A percentile compares a stretch with the other conserved stretches of the same genome.
Evolutionary conservation across 2,113 vertebrate genomes (phyloP).

Genomic region (Numida meleagris): DNA sequence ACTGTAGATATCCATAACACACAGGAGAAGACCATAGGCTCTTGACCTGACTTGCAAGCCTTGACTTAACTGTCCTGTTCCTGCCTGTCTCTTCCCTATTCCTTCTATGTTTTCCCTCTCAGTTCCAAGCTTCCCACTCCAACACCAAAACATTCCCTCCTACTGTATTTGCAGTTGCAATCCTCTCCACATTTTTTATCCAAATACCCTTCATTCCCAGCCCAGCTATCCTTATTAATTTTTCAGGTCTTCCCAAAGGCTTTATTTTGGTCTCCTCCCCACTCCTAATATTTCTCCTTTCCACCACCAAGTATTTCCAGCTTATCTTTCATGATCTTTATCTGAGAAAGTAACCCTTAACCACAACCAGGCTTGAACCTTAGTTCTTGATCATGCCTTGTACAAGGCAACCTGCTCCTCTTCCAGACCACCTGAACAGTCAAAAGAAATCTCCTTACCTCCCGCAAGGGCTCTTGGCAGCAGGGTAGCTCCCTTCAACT

Average conservation of each 20-base stretch:
- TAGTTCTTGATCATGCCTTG: background rate
- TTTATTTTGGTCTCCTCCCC: background rate
- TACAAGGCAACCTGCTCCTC: background rate
- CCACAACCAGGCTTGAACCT: background rate
- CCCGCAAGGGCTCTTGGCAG: background rate
- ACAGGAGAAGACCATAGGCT: background rate
- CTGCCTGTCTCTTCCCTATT: background rate
- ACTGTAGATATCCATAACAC: background rate
- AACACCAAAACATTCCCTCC: background rate
- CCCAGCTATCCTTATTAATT: background rate
- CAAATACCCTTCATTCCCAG: background rate
- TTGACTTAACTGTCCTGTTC: background rate
- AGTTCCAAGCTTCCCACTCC: background rate
- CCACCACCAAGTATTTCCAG: background rate
- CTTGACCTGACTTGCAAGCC: background rate
- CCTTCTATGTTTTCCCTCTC: background rate
- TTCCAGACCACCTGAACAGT: background rate
- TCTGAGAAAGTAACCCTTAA: background rate
- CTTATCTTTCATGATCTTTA: background rate
- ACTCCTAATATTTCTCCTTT: background rate
- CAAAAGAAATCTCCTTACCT: background rate
- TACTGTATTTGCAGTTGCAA: rapidly evolving
- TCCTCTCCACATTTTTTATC: background rate
- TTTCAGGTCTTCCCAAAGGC: background rate
- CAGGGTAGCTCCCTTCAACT: background rate